Conservation (phyloP, 2,113 vertebrate species). For the Azemiops feae region DNA sequence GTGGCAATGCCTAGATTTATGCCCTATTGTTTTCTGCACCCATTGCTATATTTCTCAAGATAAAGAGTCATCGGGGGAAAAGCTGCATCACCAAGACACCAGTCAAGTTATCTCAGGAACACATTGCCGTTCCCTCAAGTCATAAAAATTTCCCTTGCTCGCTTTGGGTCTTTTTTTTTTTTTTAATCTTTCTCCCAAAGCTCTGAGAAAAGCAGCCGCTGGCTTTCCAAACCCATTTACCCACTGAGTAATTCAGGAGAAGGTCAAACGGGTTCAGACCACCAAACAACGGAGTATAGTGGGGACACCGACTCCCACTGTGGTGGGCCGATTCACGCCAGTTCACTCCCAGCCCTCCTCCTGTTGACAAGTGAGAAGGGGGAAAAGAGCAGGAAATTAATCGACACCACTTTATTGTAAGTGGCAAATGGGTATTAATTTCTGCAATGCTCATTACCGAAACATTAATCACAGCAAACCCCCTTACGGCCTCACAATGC, state of each 20-base stretch:
- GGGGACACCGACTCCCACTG: constrained; percentile 19
- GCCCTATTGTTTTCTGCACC: constrained; percentile 64
- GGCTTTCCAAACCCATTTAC: neutral
- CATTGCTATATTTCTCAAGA: constrained; percentile 72
- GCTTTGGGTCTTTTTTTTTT: neutral
- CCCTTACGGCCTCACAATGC: constrained; percentile 50
- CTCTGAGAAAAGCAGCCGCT: constrained; percentile 14
- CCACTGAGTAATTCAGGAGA: constrained; percentile 10
- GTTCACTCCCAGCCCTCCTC: constrained; percentile 35
- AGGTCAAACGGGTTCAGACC: constrained; percentile 15
- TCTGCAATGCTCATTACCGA: constrained; percentile 64
- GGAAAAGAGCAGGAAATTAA: constrained; percentile 68
- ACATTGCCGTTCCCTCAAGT: constrained; percentile 48
- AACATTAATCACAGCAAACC: constrained; percentile 69
- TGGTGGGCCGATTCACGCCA: constrained; percentile 43
- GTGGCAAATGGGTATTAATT: constrained; percentile 72
- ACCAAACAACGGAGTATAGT: constrained; percentile 25
- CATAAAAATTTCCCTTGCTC: neutral
- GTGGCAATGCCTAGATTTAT: constrained; percentile 74
- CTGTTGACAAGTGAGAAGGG: constrained; percentile 51
- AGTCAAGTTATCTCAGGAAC: constrained; percentile 54
- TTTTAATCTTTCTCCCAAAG: neutral
- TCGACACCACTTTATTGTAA: constrained; percentile 58
- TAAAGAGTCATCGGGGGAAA: constrained; percentile 66
- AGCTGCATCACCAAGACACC: constrained; percentile 63